Evolutionary conservation across 2,888 invertebrate genomes (phyloP).

Genomic region (Lacanobia oleracea): DNA sequence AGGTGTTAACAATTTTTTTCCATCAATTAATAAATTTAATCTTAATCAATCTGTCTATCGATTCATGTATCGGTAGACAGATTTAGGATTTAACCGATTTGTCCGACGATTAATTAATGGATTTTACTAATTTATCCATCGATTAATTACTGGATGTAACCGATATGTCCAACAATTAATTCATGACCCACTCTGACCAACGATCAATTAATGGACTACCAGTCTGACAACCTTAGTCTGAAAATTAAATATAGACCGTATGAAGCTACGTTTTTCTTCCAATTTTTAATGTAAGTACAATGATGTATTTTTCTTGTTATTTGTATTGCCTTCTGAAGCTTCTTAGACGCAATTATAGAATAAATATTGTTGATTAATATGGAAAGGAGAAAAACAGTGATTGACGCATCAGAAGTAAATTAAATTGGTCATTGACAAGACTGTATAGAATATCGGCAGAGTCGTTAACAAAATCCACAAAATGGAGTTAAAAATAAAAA

Average conservation of each 20-base stretch:
- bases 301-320: not conserved
- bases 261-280: conserved; percentile 10
- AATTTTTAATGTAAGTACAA: not conserved
- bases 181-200: no score
- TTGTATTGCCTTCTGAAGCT: not conserved
- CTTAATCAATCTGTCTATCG: not conserved
- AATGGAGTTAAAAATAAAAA: no score
- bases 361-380: no score
- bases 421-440: no score
- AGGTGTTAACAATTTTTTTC: not conserved
- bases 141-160: no score
- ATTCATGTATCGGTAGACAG: not conserved
- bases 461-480: no score
- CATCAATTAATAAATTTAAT: conserved; percentile 5
- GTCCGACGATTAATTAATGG: not conserved
- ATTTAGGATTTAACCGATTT: not conserved
- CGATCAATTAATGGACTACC: not conserved
- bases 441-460: no score
- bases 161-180: no score
- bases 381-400: no score
- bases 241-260: not conserved
- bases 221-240: not conserved
- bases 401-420: no score
- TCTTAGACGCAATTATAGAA: no score
- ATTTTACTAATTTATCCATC: no score